Conservation (phyloP, 2,888 invertebrate species). For the Sinhomidia bicolor region DNA sequence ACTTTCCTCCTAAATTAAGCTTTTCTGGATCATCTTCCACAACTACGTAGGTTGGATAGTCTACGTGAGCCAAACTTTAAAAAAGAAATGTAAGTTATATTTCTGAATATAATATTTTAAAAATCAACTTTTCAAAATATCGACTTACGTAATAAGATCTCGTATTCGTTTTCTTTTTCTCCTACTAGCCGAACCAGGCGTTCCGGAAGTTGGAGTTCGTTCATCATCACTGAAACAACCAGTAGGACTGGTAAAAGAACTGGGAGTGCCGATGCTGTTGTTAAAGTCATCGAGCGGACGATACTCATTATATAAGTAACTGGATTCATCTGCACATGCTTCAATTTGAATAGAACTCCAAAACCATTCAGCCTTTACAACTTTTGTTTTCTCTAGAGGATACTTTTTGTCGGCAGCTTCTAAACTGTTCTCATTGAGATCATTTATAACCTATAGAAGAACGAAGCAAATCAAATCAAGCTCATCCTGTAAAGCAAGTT, state of each 20-base stretch:
- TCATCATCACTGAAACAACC: slow-evolving; percentile 73
- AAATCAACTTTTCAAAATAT: too few species aligned
- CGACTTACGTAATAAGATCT: slow-evolving; percentile 75
- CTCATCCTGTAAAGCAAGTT: neutral
- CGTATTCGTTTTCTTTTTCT: slow-evolving; percentile 77
- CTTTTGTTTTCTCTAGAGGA: slow-evolving; percentile 83
- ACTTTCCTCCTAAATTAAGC: slow-evolving; percentile 77
- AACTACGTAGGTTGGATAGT: slow-evolving; percentile 81
- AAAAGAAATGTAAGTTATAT: neutral
- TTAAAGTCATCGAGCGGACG: slow-evolving; percentile 82
- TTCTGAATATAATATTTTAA: too few species aligned
- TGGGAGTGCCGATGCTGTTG: slow-evolving; percentile 71
- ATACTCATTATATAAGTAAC: slow-evolving; percentile 91
- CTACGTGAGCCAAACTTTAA: slow-evolving; percentile 71
- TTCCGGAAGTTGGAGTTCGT: slow-evolving; percentile 71
- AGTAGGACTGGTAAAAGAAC: slow-evolving; percentile 74
- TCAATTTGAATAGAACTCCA: slow-evolving; percentile 99
- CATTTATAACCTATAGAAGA: slow-evolving; percentile 89
- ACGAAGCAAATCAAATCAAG: neutral
- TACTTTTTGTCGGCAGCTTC: slow-evolving; percentile 49
- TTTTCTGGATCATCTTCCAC: slow-evolving; percentile 84
- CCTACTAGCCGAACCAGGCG: slow-evolving; percentile 76
- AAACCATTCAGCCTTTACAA: slow-evolving; percentile 98
- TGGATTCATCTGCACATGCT: slow-evolving; percentile 94
- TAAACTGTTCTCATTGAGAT: slow-evolving; percentile 85